Evolutionary conservation across 2,113 vertebrate species (phyloP), one percentile per base, ranked within the genome.

Genomic region (Phodopus roborovskii): DNA sequence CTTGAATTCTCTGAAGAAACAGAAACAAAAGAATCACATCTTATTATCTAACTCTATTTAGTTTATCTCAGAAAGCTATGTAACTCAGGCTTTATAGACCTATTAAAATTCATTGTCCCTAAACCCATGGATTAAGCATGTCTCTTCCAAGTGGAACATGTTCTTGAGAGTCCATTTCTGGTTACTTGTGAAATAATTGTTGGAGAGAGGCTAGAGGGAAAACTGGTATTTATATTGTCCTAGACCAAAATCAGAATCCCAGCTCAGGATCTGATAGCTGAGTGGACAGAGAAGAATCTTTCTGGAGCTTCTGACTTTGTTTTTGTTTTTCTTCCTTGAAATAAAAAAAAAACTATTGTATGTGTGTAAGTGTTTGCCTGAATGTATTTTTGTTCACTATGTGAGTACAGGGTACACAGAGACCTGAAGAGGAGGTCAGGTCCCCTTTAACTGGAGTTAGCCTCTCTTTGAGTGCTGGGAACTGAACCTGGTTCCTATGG

Each of bases 61-160:
- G 48, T 1, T 7, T 66, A 62, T n/a, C 7, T 16, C 4, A 0
- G 6, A 33, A 30, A 64, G 56, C 30, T 10, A 5, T 28, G 1
- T 42, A 15, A 81, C 42, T 66, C n/a, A 20, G 20, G 10, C 53
- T 45, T 88, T 56, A 22, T 6, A 42, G 53, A 66, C 24, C 62
- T n/a, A n/a, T n/a, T n/a, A n/a, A n/a, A n/a, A n/a, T n/a, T n/a
- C 62, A 1, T 88, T 85, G 36, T 36, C 39, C 7, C 81, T 26
- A 89, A 48, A 39, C 15, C 10, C 19, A 8, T 4, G 16, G 81
- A 28, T 56, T 45, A 50, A 50, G 7, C 15, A n/a, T 30, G 33
- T 22, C 17, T 11, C 39, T 86, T 56, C 20, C 8, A 45, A 58
- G 36, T 70, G 5, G 0, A n/a, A 48, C 11, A 39, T 28, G 45